A percentile compares a stretch with the other conserved stretches of the same genome.
Conservation (phyloP, 2,797 vertebrate species). For the Ibycter americanus region DNA sequence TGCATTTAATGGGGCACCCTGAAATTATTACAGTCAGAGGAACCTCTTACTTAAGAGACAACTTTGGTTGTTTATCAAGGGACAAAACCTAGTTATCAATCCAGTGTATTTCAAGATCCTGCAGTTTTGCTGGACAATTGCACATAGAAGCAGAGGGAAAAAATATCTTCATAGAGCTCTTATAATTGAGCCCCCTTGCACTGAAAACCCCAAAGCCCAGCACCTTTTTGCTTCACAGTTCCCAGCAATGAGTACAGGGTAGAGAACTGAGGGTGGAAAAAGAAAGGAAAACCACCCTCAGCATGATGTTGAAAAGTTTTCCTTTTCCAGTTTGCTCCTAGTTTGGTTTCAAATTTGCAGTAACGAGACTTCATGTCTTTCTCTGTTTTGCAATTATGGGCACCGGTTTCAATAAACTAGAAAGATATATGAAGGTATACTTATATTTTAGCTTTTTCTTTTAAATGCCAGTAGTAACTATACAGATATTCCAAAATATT, state of each 20-base stretch:
- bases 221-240: neutral
- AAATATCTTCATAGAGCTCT: neutral
- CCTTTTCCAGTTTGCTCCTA: neutral
- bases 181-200: fast-evolving
- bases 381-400: neutral
- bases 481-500: neutral
- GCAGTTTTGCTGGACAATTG: neutral
- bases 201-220: neutral
- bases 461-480: neutral
- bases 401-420: neutral
- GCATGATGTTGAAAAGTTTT: neutral
- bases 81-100: neutral
- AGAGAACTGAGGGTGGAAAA: neutral
- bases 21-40: neutral
- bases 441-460: neutral
- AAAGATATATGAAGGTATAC: neutral
- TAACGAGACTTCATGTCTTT: neutral
- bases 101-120: neutral
- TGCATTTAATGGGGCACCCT: neutral
- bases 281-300: neutral
- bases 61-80: neutral
- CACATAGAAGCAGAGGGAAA: neutral
- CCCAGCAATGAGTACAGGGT: neutral
- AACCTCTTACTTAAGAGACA: neutral
- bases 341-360: neutral